A percentile compares a stretch with the other conserved stretches of the same genome.
Evolutionary conservation across 2,888 invertebrate species (phyloP).

Genomic region (Capitulum mitella): DNA sequence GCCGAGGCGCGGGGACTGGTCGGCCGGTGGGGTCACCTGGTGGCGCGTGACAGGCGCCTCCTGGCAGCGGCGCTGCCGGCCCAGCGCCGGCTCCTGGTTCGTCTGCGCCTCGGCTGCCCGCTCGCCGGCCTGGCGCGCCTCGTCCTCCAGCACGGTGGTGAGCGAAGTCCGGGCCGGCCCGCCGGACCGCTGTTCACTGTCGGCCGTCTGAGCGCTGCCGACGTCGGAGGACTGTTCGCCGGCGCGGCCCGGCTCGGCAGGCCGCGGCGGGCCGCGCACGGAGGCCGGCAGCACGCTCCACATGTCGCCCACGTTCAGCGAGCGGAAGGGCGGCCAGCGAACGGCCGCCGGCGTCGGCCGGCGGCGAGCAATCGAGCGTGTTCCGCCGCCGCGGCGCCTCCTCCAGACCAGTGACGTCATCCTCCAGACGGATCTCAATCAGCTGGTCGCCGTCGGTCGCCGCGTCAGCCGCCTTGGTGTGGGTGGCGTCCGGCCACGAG

Average conservation of each 20-base stretch:
- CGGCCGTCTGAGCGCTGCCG: neutral
- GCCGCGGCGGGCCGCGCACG: too few relatives aligned
- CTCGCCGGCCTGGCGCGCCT: neutral
- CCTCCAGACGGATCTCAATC: constrained; percentile 10
- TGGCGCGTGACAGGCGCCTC: neutral
- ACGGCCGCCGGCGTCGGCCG: neutral
- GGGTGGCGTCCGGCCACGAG: neutral
- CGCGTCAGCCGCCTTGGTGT: neutral
- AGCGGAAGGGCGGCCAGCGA: neutral
- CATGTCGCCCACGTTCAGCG: constrained; percentile 3
- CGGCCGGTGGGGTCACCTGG: neutral
- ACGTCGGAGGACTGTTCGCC: too few relatives aligned
- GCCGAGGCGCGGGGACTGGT: constrained; percentile 41
- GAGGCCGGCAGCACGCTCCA: constrained; percentile 2
- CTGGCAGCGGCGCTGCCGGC: neutral
- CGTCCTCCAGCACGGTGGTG: neutral
- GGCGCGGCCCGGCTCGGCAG: neutral
- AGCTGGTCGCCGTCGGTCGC: constrained; percentile 1
- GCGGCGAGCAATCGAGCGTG: neutral
- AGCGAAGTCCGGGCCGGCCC: neutral
- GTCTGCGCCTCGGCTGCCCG: neutral
- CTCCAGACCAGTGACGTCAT: neutral
- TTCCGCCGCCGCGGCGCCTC: neutral
- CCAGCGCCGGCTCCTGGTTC: neutral
- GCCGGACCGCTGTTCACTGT: neutral